Base-by-base conservation (phyloP, 2,888 invertebrate genomes). In the Mythimna lalbum region DNA sequence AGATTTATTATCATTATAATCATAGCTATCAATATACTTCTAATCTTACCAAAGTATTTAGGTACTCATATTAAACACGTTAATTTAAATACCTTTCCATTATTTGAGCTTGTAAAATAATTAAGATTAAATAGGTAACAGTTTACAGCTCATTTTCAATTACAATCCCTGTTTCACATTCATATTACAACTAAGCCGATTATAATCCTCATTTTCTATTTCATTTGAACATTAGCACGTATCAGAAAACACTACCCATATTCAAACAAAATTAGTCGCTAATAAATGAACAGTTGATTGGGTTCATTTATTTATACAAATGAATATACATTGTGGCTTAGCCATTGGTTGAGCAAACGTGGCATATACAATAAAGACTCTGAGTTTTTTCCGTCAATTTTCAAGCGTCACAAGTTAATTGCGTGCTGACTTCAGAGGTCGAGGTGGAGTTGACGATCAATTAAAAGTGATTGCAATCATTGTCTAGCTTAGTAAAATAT, bases 371-470 rank as follows among this genome's bases (percentile, higher is more conserved):
- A 65, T 64, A 23, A 64, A 65, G 49, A 55, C 63, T 61, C 56
- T 66, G 50, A 43, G 50, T 23, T 69, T 79, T 81, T 70, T 57
- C 69, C 57, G 47, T 49, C 55, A 66, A 49, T 63, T 72, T 55
- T 64, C 74, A 73, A 59, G 52, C 66, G 68, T 67, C 71, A 78
- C 50, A 59, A 75, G 70, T 65, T 87, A 78, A 73, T 76, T 79
- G 78, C 77, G 62, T 78, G 70, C 43, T 80, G 63, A 76, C 76
- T 82, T 63, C 55, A 79, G 69, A 81, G 76, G 76, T 74, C 81
- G 73, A 84, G 80, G 73, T 81, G 70, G 70, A 77, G 80, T 79
- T 80, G 75, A 83, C 65, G 75, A 71, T 80, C 76, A 82, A 85
- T 90, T 88, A 82, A 78, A 74, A 67, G 47, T 57, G 67, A 78